Base-by-base conservation (phyloP, 2,888 invertebrate species). In the Loripinus fragilis region DNA sequence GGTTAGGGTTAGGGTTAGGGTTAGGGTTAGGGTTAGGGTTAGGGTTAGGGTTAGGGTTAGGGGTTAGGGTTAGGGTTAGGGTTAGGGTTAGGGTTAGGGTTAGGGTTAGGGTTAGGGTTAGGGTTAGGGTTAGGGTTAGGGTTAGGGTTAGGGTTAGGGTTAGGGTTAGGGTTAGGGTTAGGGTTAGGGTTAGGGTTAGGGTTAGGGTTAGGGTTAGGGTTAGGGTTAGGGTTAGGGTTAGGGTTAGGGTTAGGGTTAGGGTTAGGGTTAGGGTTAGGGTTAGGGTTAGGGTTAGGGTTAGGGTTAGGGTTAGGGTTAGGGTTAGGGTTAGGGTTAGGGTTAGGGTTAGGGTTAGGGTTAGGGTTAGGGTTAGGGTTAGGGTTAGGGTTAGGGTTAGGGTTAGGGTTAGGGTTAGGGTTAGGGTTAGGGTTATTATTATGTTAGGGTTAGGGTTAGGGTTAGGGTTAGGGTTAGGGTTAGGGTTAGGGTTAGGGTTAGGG, bases 1-100 rank as follows among this genome's bases (percentile, higher is more conserved):
- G 50, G 74, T 66, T 42, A 30, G 35, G 33, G 69, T 65, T 48
- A 75, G 55, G 70, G 75, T 78, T 64, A 78, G 65, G 70, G 78
- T 74, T 71, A 78, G 65, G 72, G 71, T 77, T 77, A 75, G 72
- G 81, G 81, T 77, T 81, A 77, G 74, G 81, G 81, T 67, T 66
- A 68, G 68, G 75, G 74, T 55, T 73, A 74, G 35, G 65, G 76
- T 72, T 50, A 68, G 55, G 73, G 76, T 72, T 67, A 25, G 10
- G 28, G 52, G 52, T 23, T 52, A 28, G 28, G 52, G 52, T 23
- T 52, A 28, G 28, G 52, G 52, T 23, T 52, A 52, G 52, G 52
- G 52, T 52, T 52, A 52, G 52, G 52, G 52, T 52, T 52, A 52
- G 52, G 52, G 52, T 52, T 52, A 52, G 52, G 52, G 52, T 52